These are phyloP conservation scores for Maccullochella peelii DNA, from an alignment of 2,113 vertebrate genomes.

Conservation along the genomic window DNA sequence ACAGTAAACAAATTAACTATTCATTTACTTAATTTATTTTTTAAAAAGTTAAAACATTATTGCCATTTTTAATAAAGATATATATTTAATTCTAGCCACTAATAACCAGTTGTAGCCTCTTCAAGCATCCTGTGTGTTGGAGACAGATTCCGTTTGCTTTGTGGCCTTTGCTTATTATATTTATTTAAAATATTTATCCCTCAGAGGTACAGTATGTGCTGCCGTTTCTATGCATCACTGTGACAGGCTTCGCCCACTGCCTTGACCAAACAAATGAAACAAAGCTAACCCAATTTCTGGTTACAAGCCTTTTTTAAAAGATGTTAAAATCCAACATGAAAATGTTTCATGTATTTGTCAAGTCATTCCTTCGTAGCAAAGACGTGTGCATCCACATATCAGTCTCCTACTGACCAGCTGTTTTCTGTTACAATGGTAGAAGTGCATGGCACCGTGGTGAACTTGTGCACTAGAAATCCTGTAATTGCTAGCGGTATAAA, in stretches of 20 bases:
- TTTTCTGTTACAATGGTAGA: slow-evolving; percentile 38
- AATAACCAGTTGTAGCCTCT: neutral
- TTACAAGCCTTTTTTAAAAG: slow-evolving; percentile 22
- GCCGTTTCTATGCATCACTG: slow-evolving; percentile 76
- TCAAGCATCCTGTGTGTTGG: slow-evolving; percentile 13
- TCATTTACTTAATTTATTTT: neutral
- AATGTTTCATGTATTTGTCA: slow-evolving; percentile 29
- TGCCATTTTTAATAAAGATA: neutral
- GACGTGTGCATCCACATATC: slow-evolving; percentile 13
- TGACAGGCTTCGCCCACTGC: slow-evolving; percentile 78
- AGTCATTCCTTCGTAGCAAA: slow-evolving; percentile 11
- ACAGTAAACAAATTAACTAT: neutral
- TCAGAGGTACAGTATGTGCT: slow-evolving; percentile 36
- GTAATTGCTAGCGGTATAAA: slow-evolving; percentile 50
- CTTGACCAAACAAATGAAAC: slow-evolving; percentile 58
- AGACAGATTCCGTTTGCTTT: slow-evolving; percentile 51
- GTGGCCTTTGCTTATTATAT: slow-evolving; percentile 66
- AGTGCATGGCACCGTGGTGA: slow-evolving; percentile 64
- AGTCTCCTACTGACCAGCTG: neutral
- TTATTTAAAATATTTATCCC: slow-evolving; percentile 12
- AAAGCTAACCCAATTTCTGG: slow-evolving; percentile 25
- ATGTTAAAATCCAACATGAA: neutral
- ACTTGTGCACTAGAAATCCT: slow-evolving; percentile 59
- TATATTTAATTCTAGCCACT: neutral
- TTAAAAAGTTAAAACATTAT: neutral